phyloP scores from a whole-genome alignment of 2,797 vertebrate species.

The Siniperca scherzeri region DNA sequence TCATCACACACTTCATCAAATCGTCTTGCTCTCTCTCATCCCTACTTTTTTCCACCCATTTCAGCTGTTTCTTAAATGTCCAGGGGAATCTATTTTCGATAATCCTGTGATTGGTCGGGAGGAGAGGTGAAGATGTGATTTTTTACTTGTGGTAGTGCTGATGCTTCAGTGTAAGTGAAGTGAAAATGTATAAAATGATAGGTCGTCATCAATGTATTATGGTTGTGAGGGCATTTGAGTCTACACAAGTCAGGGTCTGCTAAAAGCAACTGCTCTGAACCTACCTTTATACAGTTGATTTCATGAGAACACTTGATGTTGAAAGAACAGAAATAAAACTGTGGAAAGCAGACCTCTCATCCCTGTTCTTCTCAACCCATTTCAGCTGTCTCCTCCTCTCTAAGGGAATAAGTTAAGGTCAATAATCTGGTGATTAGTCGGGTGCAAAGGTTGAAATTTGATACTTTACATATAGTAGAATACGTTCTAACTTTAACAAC shows the following conservation, averaged over 20 bases:
- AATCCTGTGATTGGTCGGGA: conserved; percentile 27
- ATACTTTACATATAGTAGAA: not conserved
- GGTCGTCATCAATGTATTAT: not conserved
- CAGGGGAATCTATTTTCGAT: conserved; percentile 57
- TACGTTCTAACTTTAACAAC: not conserved
- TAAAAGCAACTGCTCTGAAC: not conserved
- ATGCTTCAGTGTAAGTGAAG: conserved; percentile 13
- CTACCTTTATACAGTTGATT: conserved; percentile 1
- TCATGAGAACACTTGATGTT: conserved; percentile 24
- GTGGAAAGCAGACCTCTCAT: not conserved
- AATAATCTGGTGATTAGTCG: not conserved
- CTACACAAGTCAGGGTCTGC: not conserved
- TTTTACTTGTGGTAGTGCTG: not conserved
- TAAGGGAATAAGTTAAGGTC: not conserved
- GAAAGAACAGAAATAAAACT: conserved; percentile 7
- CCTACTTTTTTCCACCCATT: conserved; percentile 31
- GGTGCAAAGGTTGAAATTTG: not conserved
- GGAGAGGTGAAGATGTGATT: conserved; percentile 37
- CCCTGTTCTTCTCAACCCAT: not conserved
- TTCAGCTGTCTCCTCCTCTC: not conserved
- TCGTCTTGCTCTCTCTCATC: conserved; percentile 43
- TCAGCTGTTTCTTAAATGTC: conserved; percentile 47
- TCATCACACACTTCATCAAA: conserved; percentile 76
- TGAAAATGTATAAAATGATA: not conserved
- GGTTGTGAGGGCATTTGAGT: not conserved